Base-by-base conservation (phyloP, 2,797 vertebrate species). In the Borostomias antarcticus region DNA sequence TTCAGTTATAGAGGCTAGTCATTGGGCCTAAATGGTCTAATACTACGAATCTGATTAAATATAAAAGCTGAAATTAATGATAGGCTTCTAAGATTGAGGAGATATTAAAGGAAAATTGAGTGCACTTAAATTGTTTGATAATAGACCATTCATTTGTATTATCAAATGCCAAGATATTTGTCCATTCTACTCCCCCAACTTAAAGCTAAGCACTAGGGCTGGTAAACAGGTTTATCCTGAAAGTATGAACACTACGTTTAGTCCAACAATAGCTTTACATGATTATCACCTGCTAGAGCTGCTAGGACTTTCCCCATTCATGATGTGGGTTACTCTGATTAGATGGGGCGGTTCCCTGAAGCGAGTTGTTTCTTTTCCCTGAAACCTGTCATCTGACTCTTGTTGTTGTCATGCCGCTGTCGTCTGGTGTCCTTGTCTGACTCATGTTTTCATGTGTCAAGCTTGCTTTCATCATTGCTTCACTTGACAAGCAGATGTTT, bases 401-500 rank as follows among this genome's bases (percentile, higher is more conserved):
- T n/a, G n/a, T n/a, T n/a, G 11, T 43, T 15, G 37, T 2, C 0
- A 11, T 17, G 17, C 37, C 17, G 37, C 37, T 43, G 2, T 3
- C 17, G 11, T 15, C 17, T 15, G 26, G 0, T 1, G n/a, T 57
- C 62, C 43, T 70, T 43, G 60, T 69, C 50, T 52, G 72, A 79
- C 57, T 29, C 28, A 25, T 51, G 17, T 56, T 56, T 32, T 56
- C 62, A 52, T 54, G 33, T 74, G 82, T 85, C 85, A 77, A 17
- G 77, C 58, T 70, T 2, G 45, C 52, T 84, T 74, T 77, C 81
- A 72, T 26, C 47, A 57, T 32, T 8, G 64, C 72, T 43, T 69
- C 69, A 62, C 15, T 28, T 30, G 53, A 52, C 50, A 13, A 25
- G 23, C 25, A 26, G 64, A 76, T 70, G 67, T 78, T 72, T 73